phyloP scores from a whole-genome alignment of 2,797 vertebrate species.

The Sebastes oblongus region DNA sequence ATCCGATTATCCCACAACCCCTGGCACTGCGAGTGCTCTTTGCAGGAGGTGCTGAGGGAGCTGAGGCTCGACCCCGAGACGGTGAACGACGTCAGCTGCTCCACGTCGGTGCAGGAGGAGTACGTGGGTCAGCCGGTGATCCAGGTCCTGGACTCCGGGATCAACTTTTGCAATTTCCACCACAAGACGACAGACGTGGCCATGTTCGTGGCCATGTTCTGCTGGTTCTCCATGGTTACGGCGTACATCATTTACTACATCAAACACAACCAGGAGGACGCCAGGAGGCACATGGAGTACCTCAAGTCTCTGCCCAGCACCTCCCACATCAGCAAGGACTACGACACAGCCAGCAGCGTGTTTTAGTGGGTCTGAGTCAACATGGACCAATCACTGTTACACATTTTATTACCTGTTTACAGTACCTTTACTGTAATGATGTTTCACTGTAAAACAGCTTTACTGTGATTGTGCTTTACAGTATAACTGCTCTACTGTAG shows the following conservation, averaged over 20 bases:
- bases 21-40: slow-evolving; percentile 93
- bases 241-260: slow-evolving; percentile 92
- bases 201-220: slow-evolving; percentile 97
- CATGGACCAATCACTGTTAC: background rate
- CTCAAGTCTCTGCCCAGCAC: slow-evolving; percentile 93
- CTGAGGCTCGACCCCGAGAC: slow-evolving; percentile 92
- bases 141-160: slow-evolving; percentile 90
- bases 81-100: slow-evolving; percentile 88
- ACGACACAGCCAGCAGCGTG: slow-evolving; percentile 79
- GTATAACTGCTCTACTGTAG: background rate
- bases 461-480: background rate
- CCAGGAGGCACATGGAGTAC: slow-evolving; percentile 92
- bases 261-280: slow-evolving; percentile 92
- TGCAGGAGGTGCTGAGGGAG: slow-evolving; percentile 91
- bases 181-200: slow-evolving; percentile 93
- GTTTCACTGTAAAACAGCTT: background rate
- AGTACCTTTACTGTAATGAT: background rate
- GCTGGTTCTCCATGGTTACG: slow-evolving; percentile 97
- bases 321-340: slow-evolving; percentile 76
- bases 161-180: slow-evolving; percentile 92
- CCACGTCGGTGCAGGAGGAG: slow-evolving; percentile 83
- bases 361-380: slow-evolving; percentile 59
- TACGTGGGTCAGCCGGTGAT: slow-evolving; percentile 86
- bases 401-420: background rate
- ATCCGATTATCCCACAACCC: slow-evolving; percentile 91